These are phyloP conservation scores for Nemotelus pantherinus DNA, from an alignment of 2,888 invertebrate genomes.

Conservation along the genomic window DNA sequence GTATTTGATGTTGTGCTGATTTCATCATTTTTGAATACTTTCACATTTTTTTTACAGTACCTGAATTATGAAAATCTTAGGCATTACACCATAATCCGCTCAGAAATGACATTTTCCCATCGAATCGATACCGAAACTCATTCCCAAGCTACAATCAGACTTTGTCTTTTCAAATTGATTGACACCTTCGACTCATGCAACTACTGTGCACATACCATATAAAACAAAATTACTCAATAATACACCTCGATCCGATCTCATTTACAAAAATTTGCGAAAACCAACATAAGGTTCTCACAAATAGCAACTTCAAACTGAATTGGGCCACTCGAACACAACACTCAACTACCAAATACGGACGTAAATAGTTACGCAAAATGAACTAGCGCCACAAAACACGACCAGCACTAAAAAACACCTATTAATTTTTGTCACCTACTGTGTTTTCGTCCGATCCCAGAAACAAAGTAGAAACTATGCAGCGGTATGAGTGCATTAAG, in stretches of 20 bases:
- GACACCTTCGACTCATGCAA: too few relatives aligned
- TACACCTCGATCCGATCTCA: not conserved
- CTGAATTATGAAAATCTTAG: too few relatives aligned
- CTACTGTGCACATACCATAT: not conserved
- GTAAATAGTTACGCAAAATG: slow-evolving; percentile 22
- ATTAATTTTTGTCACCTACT: slow-evolving; percentile 44
- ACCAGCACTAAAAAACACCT: not conserved
- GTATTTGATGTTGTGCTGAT: too few relatives aligned
- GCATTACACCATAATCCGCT: too few relatives aligned
- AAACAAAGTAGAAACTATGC: not conserved
- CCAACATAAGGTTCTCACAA: slow-evolving; percentile 19
- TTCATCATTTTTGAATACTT: too few relatives aligned
- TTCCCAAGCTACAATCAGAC: too few relatives aligned
- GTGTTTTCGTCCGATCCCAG: slow-evolving; percentile 11
- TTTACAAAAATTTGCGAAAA: slow-evolving; percentile 12
- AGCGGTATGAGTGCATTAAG: not conserved
- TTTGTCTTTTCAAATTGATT: too few relatives aligned
- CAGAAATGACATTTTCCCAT: too few relatives aligned
- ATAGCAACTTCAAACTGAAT: not conserved
- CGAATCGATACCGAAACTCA: too few relatives aligned
- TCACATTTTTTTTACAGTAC: too few relatives aligned
- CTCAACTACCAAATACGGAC: slow-evolving; percentile 20
- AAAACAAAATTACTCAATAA: not conserved
- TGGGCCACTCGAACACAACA: not conserved
- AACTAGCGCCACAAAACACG: slow-evolving; percentile 17